phyloP scores from a whole-genome alignment of 2,888 invertebrate genomes.

The Mimachlamys varia region DNA sequence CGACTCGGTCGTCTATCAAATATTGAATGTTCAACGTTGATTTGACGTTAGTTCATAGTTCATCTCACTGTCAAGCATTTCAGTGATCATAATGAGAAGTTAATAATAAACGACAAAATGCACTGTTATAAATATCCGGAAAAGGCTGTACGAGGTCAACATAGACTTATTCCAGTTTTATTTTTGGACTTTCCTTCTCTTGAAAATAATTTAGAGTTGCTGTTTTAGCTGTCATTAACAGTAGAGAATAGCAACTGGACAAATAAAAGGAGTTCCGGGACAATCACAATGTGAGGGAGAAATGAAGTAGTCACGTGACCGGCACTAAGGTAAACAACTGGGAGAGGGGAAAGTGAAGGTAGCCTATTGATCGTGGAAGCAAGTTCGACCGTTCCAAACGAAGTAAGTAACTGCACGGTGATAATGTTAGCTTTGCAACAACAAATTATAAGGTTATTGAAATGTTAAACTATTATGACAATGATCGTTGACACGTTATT shows the following conservation, averaged over 20 bases:
- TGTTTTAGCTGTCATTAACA: neutral
- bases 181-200: neutral
- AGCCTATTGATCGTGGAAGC: neutral
- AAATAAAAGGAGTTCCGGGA: neutral
- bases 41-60: neutral
- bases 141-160: neutral
- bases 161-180: neutral
- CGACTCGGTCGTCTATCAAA: no score
- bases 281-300: neutral
- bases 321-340: slow-evolving; percentile 31
- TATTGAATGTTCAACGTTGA: neutral
- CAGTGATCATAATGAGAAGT: neutral
- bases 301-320: slow-evolving; percentile 26
- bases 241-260: neutral
- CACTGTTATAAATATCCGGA: neutral
- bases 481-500: neutral
- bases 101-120: neutral
- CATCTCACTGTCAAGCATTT: neutral
- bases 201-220: no score
- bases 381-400: neutral
- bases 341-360: neutral
- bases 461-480: neutral
- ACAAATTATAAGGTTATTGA: neutral
- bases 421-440: neutral
- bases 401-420: neutral